phyloP scores from a whole-genome alignment of 1,140 invertebrate species.

The Orussus abietinus region DNA sequence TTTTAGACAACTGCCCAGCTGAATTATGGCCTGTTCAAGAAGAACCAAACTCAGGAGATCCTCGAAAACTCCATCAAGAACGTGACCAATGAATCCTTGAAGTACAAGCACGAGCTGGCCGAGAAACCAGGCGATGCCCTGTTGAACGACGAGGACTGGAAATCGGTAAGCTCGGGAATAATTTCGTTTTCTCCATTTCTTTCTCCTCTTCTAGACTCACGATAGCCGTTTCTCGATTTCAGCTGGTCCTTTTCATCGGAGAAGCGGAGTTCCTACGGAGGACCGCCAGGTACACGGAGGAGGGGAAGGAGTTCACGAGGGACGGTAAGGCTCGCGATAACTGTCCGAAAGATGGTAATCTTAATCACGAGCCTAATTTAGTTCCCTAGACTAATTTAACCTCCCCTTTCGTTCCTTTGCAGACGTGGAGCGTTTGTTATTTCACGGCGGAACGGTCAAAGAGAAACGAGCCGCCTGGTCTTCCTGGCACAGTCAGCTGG shows the following conservation, averaged over 20 bases:
- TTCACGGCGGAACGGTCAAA: slow-evolving; percentile 17
- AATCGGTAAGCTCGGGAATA: slow-evolving; percentile 40
- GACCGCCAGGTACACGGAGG: slow-evolving; percentile 8
- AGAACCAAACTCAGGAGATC: slow-evolving; percentile 18
- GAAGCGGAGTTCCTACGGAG: slow-evolving; percentile 53
- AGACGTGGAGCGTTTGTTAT: slow-evolving; percentile 32
- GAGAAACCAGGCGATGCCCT: slow-evolving; percentile 57
- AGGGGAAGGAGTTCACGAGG: slow-evolving; percentile 18
- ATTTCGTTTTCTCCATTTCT: too few species aligned
- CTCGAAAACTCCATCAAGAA: slow-evolving; percentile 6
- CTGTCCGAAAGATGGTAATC: too few species aligned
- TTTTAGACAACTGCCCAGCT: not conserved
- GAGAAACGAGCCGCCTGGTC: slow-evolving; percentile 32
- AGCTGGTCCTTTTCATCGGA: slow-evolving; percentile 70
- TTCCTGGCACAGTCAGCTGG: slow-evolving; percentile 31
- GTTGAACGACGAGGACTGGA: slow-evolving; percentile 52
- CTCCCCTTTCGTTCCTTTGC: slow-evolving; percentile 8
- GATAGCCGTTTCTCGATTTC: too few species aligned
- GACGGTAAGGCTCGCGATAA: slow-evolving; percentile 25
- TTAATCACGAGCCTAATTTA: slow-evolving; percentile 4
- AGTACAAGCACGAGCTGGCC: slow-evolving; percentile 35
- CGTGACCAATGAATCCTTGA: slow-evolving; percentile 8
- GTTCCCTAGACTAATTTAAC: slow-evolving; percentile 6
- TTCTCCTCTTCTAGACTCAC: too few species aligned
- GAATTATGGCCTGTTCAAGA: slow-evolving; percentile 27